Percentiles rank a stretch among this genome's conserved stretches.
These are phyloP conservation scores for Leuciscus waleckii DNA, from an alignment of 2,797 vertebrate species.

Conservation along the genomic window DNA sequence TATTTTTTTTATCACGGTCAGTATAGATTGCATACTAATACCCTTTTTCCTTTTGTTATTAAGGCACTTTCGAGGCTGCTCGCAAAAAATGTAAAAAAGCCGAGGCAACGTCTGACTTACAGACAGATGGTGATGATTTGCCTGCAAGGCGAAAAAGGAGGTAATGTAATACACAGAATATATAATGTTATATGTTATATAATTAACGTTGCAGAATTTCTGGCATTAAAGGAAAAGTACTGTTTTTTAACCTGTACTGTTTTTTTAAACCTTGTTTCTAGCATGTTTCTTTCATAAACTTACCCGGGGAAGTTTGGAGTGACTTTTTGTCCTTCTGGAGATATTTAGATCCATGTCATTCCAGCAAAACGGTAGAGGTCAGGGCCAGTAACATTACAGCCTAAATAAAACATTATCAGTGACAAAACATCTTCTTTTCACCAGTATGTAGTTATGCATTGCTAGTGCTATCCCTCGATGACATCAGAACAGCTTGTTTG, in stretches of 20 bases:
- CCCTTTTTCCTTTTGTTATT: conserved; percentile 14
- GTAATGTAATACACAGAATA: conserved; percentile 17
- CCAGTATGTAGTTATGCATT: too few species aligned
- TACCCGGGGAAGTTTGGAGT: background rate
- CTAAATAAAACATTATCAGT: conserved; percentile 5
- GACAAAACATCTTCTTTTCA: background rate
- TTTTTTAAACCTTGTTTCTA: background rate
- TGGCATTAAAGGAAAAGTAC: conserved; percentile 12
- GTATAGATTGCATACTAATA: background rate
- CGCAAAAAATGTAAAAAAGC: conserved; percentile 7
- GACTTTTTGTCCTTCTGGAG: background rate
- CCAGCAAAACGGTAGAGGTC: background rate
- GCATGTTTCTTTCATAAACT: background rate
- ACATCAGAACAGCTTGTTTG: too few species aligned
- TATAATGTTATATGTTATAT: conserved; percentile 8
- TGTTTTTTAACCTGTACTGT: conserved; percentile 1
- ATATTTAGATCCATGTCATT: background rate
- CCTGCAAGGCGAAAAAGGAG: conserved; percentile 10
- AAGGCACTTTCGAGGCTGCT: conserved; percentile 14
- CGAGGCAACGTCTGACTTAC: conserved; percentile 9
- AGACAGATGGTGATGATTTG: conserved; percentile 8
- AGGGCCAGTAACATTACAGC: background rate
- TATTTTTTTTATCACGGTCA: background rate
- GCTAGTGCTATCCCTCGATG: too few species aligned
- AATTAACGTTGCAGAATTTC: background rate